Percentiles rank a stretch among this genome's conserved stretches.
phyloP scores from a whole-genome alignment of 2,888 invertebrate genomes.

The Drosophila nr. perissopoda region DNA sequence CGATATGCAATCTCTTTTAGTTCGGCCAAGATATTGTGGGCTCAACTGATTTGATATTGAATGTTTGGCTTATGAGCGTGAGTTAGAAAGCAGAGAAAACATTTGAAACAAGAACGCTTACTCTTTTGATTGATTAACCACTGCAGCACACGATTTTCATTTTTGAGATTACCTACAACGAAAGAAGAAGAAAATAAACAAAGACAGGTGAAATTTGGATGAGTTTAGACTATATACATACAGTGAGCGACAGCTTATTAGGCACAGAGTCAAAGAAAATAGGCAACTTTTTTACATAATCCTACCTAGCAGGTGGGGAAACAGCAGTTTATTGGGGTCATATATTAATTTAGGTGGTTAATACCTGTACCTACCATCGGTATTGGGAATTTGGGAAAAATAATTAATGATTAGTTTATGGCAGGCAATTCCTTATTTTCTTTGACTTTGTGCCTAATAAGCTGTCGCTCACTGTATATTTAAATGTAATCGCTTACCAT shows the following conservation, averaged over 20 bases:
- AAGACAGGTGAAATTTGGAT: background rate
- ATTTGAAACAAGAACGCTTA: slow-evolving; percentile 89
- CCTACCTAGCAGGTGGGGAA: too few species aligned
- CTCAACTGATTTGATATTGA: slow-evolving; percentile 65
- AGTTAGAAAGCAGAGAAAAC: slow-evolving; percentile 84
- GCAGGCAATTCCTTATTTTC: too few species aligned
- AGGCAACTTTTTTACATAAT: too few species aligned
- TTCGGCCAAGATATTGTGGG: slow-evolving; percentile 47
- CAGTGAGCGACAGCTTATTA: too few species aligned
- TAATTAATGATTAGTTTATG: too few species aligned
- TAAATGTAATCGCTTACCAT: slow-evolving; percentile 89
- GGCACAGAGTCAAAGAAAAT: too few species aligned
- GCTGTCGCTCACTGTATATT: too few species aligned
- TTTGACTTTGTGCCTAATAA: too few species aligned
- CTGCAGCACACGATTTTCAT: slow-evolving; percentile 97
- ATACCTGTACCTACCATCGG: too few species aligned
- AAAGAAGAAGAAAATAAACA: background rate
- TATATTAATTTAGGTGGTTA: too few species aligned
- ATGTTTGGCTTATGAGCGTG: slow-evolving; percentile 76
- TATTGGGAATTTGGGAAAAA: too few species aligned
- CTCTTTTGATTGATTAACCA: slow-evolving; percentile 98
- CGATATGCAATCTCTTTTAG: slow-evolving; percentile 43
- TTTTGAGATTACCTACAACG: slow-evolving; percentile 93
- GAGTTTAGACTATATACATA: accelerated
- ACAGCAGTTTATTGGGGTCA: too few species aligned